Evolutionary conservation across 2,113 vertebrate genomes (phyloP).

Genomic region (Oplegnathus fasciatus): DNA sequence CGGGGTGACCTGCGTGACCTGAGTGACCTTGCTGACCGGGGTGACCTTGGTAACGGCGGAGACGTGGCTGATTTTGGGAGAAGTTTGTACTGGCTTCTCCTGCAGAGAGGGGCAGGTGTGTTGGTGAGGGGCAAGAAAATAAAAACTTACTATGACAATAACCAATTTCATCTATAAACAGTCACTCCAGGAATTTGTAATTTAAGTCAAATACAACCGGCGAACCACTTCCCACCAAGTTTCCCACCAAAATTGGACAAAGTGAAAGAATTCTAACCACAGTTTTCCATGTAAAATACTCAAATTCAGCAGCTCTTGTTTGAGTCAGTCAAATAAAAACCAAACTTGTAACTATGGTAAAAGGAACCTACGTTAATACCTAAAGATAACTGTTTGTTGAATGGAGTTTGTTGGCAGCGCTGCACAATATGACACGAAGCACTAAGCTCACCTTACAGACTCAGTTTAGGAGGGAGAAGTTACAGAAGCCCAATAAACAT

Average conservation of each 20-base stretch:
- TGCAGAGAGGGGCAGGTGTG: slow-evolving; percentile 3
- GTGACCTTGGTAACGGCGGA: not conserved
- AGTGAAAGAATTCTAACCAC: not conserved
- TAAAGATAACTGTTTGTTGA: too few species aligned
- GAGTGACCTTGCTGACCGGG: not conserved
- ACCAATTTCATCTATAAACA: not conserved
- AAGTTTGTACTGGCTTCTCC: slow-evolving; percentile 15
- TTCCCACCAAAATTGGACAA: not conserved
- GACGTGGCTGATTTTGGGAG: slow-evolving; percentile 11
- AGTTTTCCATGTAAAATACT: not conserved
- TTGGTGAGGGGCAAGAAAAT: not conserved
- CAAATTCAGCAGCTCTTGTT: not conserved
- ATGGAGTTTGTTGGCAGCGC: too few species aligned
- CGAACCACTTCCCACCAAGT: not conserved
- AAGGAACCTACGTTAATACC: too few species aligned
- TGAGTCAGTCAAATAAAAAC: not conserved
- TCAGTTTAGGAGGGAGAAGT: too few species aligned
- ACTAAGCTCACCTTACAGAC: too few species aligned
- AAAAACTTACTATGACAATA: not conserved
- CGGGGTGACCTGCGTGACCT: slow-evolving; percentile 2
- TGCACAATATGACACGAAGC: too few species aligned
- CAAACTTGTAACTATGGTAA: not conserved
- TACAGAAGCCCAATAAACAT: too few species aligned
- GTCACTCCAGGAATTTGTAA: not conserved
- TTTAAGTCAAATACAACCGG: too few species aligned